Evolutionary conservation across 2,888 invertebrate species (phyloP).

Genomic region (Thecophora atra): DNA sequence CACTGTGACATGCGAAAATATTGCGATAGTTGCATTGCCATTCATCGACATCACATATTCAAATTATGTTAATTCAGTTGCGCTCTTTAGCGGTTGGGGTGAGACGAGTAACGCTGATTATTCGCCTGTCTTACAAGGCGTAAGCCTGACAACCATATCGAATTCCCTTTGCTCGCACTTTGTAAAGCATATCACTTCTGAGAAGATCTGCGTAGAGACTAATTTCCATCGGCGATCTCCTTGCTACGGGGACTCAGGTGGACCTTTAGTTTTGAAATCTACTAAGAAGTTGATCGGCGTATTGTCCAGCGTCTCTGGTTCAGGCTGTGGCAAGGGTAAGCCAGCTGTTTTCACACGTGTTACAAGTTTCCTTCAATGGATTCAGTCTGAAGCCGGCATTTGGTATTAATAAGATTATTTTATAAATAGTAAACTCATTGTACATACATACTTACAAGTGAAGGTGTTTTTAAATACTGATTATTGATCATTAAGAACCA

Average conservation of each 20-base stretch:
- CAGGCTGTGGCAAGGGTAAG: constrained; percentile 48
- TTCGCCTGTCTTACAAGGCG: neutral
- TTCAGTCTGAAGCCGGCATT: constrained; percentile 41
- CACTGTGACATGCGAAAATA: neutral
- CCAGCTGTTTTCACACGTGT: constrained; percentile 52
- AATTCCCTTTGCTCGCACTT: neutral
- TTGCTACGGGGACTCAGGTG: constrained; percentile 60
- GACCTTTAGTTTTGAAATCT: constrained; percentile 51
- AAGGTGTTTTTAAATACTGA: too few species aligned
- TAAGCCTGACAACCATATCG: neutral
- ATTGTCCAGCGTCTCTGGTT: constrained; percentile 51
- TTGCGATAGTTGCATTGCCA: constrained; percentile 5
- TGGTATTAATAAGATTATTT: constrained; percentile 29
- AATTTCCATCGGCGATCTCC: constrained; percentile 45
- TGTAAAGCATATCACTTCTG: neutral
- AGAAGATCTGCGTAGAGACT: neutral
- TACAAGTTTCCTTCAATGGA: constrained; percentile 55
- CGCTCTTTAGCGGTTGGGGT: neutral
- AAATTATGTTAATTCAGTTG: neutral
- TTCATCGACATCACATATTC: neutral
- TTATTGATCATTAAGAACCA: too few species aligned
- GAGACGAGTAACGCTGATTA: neutral
- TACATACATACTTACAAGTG: too few species aligned
- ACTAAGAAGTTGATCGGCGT: constrained; percentile 49
- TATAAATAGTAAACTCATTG: too few species aligned